Evolutionary conservation across 1,140 invertebrate species (phyloP).

Genomic region (Drosophila ogumai): DNA sequence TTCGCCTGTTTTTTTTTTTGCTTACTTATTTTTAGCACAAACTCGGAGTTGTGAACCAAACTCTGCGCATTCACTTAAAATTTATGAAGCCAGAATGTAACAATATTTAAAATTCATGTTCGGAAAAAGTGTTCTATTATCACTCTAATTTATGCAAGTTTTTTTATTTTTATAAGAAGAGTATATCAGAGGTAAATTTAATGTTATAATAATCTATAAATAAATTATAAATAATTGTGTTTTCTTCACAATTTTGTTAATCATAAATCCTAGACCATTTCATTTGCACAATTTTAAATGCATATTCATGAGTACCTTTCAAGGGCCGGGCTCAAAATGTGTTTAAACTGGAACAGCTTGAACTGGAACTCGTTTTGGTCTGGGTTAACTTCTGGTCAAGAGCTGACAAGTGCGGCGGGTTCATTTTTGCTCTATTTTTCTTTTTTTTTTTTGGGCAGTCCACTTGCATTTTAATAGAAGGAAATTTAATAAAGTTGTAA

Average conservation of each 20-base stretch:
- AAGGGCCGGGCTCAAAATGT: neutral
- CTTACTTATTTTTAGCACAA: constrained; percentile 41
- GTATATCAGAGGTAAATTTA: neutral
- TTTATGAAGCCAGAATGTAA: constrained; percentile 30
- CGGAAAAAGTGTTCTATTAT: constrained; percentile 22
- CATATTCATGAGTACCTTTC: neutral
- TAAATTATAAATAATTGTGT: neutral
- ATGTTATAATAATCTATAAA: neutral
- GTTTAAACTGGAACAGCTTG: constrained; percentile 23
- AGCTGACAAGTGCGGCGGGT: constrained; percentile 38
- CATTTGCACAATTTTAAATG: constrained; percentile 3
- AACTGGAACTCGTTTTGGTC: constrained; percentile 21
- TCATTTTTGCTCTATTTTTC: neutral
- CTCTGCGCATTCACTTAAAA: constrained; percentile 38
- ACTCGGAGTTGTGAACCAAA: constrained; percentile 34
- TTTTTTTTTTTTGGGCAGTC: constrained; percentile 10
- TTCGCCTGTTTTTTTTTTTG: constrained; percentile 10
- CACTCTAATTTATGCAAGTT: constrained; percentile 17
- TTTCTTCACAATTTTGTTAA: neutral
- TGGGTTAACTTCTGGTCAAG: constrained; percentile 51
- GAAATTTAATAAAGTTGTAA: constrained; percentile 56
- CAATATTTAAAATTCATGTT: constrained; percentile 33
- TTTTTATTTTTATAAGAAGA: neutral
- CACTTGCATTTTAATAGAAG: constrained; percentile 53
- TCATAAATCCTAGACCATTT: neutral